Evolutionary conservation across 2,888 invertebrate genomes (phyloP), one percentile per base, ranked within the genome.

Genomic region (Athetis lepigone): DNA sequence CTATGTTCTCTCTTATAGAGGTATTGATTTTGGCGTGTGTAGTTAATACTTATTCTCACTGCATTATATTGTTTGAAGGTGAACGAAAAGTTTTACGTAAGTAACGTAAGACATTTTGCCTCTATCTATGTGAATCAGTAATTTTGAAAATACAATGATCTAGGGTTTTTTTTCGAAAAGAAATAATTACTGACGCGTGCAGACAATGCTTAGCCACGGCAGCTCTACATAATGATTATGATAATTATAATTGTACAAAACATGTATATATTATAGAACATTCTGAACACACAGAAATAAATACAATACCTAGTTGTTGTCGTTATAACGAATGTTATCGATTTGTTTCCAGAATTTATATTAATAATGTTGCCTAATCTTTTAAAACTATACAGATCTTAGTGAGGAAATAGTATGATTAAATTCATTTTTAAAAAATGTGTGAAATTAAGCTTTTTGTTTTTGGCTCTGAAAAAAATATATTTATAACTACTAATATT

Each of bases 1-100:
- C 21, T 0, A n/a, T 39, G 18, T 11, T 36, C 19, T 51, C 29
- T 37, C 37, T 11, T 21, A 16, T 6, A 36, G 21, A 4, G 27
- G 39, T 65, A 67, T 73, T 67, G 74, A 57, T 69, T 66, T 58
- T 39, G 18, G 29, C n/a, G 6, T 19, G 42, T 74, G 58, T 51
- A 68, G 50, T 68, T 67, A 55, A 57, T 37, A 42, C 21, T 25
- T 51, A 19, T 50, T 46, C 43, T 49, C 11, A 25, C 33, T 39
- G 25, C 11, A 47, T 72, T 29, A 25, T 11, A 29, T n/a, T 37
- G 2, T 27, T 37, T 21, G 11, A 21, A 21, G 21, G 27, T 23
- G 21, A 47, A 8, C n/a, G 43, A 39, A 13, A 45, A 33, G 8
- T 62, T 29, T 11, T 19, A 43, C 9, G 9, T 49, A 37, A 37